Percentiles rank a stretch among this genome's conserved stretches.
Conservation (phyloP, 1,140 invertebrate species). For the Drosophila dunni region DNA sequence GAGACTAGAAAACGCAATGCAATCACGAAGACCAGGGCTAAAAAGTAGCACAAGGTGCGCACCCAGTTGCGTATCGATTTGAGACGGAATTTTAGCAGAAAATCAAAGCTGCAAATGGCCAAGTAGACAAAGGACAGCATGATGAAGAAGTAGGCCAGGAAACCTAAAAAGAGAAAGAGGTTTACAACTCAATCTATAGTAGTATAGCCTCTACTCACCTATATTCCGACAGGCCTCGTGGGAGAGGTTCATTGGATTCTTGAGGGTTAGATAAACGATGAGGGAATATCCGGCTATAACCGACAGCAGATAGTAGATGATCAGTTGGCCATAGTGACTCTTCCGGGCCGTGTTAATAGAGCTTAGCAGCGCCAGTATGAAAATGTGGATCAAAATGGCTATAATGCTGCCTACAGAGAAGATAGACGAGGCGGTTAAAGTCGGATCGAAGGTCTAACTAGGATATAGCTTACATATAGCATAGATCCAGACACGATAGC, state of each 20-base stretch:
- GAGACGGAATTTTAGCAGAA: slow-evolving; percentile 89
- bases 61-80: slow-evolving; percentile 84
- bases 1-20: slow-evolving; percentile 84
- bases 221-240: slow-evolving; percentile 71
- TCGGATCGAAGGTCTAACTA: not conserved
- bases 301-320: slow-evolving; percentile 74
- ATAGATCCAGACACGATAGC: slow-evolving; percentile 79
- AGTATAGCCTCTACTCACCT: slow-evolving; percentile 29
- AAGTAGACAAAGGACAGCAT: slow-evolving; percentile 91
- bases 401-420: slow-evolving; percentile 60
- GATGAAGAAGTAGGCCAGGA: slow-evolving; percentile 90
- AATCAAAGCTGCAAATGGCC: slow-evolving; percentile 90
- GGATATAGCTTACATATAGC: slow-evolving; percentile 64
- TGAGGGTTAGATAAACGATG: slow-evolving; percentile 69
- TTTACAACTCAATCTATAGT: not conserved
- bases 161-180: slow-evolving; percentile 77
- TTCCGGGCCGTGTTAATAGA: slow-evolving; percentile 67
- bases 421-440: not conserved
- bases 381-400: slow-evolving; percentile 75
- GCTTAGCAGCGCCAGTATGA: slow-evolving; percentile 60
- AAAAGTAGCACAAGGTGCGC: slow-evolving; percentile 86
- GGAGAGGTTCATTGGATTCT: slow-evolving; percentile 74
- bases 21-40: slow-evolving; percentile 88
- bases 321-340: slow-evolving; percentile 69
- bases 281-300: slow-evolving; percentile 60